Conservation (phyloP, 1,140 invertebrate species). For the Trypoxylus dichotomus region DNA sequence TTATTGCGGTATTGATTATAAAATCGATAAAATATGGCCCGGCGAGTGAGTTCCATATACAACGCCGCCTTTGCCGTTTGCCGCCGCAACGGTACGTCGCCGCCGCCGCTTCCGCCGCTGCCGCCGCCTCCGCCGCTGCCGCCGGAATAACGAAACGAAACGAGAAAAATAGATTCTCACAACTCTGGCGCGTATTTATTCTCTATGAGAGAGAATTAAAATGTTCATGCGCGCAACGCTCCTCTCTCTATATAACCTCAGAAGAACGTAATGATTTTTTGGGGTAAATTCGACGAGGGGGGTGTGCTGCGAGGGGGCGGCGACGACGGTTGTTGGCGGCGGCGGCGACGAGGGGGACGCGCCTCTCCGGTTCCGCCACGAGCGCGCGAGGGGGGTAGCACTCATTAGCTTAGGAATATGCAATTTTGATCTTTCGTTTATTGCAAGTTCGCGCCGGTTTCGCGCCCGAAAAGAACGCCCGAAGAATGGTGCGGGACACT, state of each 20-base stretch:
- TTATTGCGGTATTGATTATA: conserved; percentile 57
- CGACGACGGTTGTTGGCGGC: conserved; percentile 10
- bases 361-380: conserved; percentile 29
- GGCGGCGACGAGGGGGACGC: conserved; percentile 28
- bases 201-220: conserved; percentile 49
- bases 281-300: conserved; percentile 39
- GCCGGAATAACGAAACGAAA: conserved; percentile 43
- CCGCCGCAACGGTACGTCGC: neutral
- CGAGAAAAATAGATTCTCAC: conserved; percentile 52
- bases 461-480: conserved; percentile 16
- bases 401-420: conserved; percentile 48
- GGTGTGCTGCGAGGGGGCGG: conserved; percentile 9
- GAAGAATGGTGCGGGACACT: conserved; percentile 26
- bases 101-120: neutral
- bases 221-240: conserved; percentile 49
- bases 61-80: conserved; percentile 8
- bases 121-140: conserved; percentile 26
- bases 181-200: conserved; percentile 38
- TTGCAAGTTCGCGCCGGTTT: conserved; percentile 28
- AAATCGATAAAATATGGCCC: conserved; percentile 56
- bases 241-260: conserved; percentile 43
- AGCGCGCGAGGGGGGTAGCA: conserved; percentile 36
- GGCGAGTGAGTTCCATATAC: conserved; percentile 26
- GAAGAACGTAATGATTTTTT: conserved; percentile 55
- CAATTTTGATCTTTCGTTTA: conserved; percentile 40